These are phyloP conservation scores for Apoda limacodes DNA, from an alignment of 2,888 invertebrate species.

Conservation along the genomic window DNA sequence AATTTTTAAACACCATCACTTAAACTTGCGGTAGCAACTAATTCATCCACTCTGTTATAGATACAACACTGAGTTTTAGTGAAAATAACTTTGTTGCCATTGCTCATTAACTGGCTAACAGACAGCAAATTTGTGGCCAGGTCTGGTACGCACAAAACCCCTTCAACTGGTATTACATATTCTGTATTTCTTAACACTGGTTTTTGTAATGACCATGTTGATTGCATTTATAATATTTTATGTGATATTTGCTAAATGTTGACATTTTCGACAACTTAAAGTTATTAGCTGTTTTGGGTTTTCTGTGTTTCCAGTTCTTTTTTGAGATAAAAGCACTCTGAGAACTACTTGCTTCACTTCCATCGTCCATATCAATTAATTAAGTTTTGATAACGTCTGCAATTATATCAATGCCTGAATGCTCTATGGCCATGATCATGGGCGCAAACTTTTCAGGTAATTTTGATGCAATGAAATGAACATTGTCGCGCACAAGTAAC, in stretches of 20 bases:
- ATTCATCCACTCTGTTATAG: conserved; percentile 11
- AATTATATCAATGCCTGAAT: conserved; percentile 11
- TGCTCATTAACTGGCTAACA: conserved; percentile 16
- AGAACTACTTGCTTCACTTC: conserved; percentile 6
- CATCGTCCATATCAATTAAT: conserved; percentile 10
- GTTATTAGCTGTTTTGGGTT: neutral
- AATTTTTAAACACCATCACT: conserved; percentile 21
- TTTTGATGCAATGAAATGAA: no score
- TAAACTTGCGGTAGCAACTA: conserved; percentile 19
- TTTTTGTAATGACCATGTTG: conserved; percentile 20
- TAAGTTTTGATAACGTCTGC: conserved; percentile 13
- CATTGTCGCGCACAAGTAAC: no score
- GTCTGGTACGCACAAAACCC: conserved; percentile 15
- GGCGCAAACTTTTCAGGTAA: conserved; percentile 14
- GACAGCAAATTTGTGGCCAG: conserved; percentile 16
- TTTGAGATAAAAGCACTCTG: conserved; percentile 6
- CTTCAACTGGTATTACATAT: conserved; percentile 15
- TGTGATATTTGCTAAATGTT: neutral
- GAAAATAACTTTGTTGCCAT: conserved; percentile 21
- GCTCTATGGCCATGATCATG: conserved; percentile 21
- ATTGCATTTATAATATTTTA: conserved; percentile 20
- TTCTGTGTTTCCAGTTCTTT: no score
- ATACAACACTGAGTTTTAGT: conserved; percentile 19
- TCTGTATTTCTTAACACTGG: conserved; percentile 22
- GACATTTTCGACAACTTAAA: conserved; percentile 7